A percentile compares a stretch with the other conserved stretches of the same genome.
Conservation (phyloP, 2,113 vertebrate genomes). For the Aplodontia rufa region DNA sequence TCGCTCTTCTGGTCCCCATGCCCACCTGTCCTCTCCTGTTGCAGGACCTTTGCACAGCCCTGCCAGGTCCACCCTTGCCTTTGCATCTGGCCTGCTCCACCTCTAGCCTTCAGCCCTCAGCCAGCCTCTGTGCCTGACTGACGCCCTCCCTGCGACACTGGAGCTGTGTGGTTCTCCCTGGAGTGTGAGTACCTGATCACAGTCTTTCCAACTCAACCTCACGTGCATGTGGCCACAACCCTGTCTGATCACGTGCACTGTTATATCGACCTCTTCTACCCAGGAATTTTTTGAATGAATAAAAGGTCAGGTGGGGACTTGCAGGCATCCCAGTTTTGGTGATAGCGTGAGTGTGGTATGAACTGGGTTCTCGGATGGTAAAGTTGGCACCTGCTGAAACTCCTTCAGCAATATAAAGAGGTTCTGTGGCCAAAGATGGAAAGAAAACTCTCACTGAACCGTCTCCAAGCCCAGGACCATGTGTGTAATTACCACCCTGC, state of each 20-base stretch:
- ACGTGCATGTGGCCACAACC: neutral
- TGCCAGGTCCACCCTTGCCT: no score
- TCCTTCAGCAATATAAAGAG: fast-evolving
- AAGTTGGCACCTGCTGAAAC: fast-evolving
- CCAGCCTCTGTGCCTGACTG: neutral
- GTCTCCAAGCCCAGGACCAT: neutral
- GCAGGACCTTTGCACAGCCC: neutral
- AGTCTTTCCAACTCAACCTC: neutral
- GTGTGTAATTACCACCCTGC: neutral
- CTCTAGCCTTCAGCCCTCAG: neutral
- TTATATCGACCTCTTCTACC: neutral
- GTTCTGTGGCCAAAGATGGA: fast-evolving
- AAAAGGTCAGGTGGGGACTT: neutral
- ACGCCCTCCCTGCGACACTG: neutral
- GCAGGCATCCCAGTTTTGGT: no score
- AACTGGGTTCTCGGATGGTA: neutral
- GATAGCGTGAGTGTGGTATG: fast-evolving
- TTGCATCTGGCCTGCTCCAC: neutral
- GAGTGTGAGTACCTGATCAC: neutral
- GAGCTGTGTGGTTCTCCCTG: neutral
- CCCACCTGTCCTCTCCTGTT: neutral
- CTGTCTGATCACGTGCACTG: fast-evolving
- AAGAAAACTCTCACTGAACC: neutral
- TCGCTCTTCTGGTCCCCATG: fast-evolving
- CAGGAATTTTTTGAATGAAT: no score